Percentiles rank a stretch among this genome's conserved stretches.
These are phyloP conservation scores for Hormiphora californensis DNA, from an alignment of 37 sponge, comb jelly and placozoan genomes.

Conservation along the genomic window DNA sequence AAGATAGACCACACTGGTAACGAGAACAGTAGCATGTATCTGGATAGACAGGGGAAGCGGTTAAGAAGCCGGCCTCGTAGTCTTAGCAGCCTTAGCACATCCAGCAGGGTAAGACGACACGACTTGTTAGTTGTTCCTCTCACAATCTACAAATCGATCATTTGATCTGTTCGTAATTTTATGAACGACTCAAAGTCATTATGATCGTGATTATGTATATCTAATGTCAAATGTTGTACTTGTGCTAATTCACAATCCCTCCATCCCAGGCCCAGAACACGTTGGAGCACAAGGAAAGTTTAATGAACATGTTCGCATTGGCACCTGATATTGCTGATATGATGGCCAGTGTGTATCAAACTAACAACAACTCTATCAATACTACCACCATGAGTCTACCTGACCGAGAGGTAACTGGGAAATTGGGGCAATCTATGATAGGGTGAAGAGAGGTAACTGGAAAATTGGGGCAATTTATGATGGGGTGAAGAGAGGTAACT, in stretches of 20 bases:
- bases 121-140: too few relatives aligned
- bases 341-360: slow-evolving; percentile 50
- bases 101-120: not conserved
- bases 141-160: too few relatives aligned
- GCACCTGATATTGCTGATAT: slow-evolving; percentile 50
- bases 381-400: slow-evolving; percentile 31
- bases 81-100: slow-evolving; percentile 20
- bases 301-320: slow-evolving; percentile 39
- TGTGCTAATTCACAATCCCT: too few relatives aligned
- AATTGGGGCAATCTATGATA: too few relatives aligned
- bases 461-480: too few relatives aligned
- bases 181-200: too few relatives aligned
- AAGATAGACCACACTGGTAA: slow-evolving; percentile 51
- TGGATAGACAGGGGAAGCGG: slow-evolving; percentile 42
- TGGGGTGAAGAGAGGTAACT: too few relatives aligned
- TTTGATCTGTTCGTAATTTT: too few relatives aligned
- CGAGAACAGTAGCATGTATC: not conserved
- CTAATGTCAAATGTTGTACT: too few relatives aligned
- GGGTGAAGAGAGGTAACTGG: not conserved
- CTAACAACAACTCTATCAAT: not conserved
- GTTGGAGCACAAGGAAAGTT: slow-evolving; percentile 21
- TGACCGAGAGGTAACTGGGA: not conserved
- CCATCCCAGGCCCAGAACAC: slow-evolving; percentile 54
- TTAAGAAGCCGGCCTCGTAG: slow-evolving; percentile 29
- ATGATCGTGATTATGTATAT: too few relatives aligned